These are phyloP conservation scores for Verasper variegatus DNA, from an alignment of 2,113 vertebrate genomes.

Conservation along the genomic window DNA sequence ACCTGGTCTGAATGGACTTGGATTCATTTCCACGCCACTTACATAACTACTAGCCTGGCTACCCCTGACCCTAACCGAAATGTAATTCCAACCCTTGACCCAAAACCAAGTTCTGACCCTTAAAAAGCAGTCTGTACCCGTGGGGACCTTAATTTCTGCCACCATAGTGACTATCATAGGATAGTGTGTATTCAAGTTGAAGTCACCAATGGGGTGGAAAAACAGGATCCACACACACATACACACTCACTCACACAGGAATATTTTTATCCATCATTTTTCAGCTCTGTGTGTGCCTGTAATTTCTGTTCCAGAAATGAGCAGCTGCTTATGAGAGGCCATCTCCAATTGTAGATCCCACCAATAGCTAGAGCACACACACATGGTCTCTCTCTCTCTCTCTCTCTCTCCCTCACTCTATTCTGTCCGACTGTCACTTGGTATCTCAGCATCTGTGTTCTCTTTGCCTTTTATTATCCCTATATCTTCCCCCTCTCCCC, in stretches of 20 bases:
- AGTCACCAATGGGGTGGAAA: too few species aligned
- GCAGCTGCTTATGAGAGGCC: slow-evolving; percentile 46
- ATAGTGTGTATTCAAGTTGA: not conserved
- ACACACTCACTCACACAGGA: slow-evolving; percentile 18
- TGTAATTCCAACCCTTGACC: too few species aligned
- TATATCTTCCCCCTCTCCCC: slow-evolving; percentile 19
- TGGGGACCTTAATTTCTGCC: too few species aligned
- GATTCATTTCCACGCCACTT: too few species aligned
- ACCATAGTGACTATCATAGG: too few species aligned
- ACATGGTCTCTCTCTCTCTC: too few species aligned
- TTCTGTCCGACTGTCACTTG: slow-evolving; percentile 34
- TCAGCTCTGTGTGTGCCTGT: slow-evolving; percentile 31
- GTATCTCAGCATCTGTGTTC: slow-evolving; percentile 61
- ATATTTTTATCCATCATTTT: slow-evolving; percentile 51
- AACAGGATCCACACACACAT: not conserved
- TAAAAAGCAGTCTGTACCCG: too few species aligned
- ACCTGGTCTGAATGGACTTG: too few species aligned
- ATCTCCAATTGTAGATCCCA: slow-evolving; percentile 35
- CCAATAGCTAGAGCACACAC: slow-evolving; percentile 17
- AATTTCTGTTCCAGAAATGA: slow-evolving; percentile 54
- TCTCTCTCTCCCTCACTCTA: slow-evolving; percentile 7
- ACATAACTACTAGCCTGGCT: too few species aligned
- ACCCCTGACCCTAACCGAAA: too few species aligned
- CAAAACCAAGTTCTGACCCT: too few species aligned
- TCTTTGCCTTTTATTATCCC: slow-evolving; percentile 41